Evolutionary conservation across 2,113 vertebrate species (phyloP).

Genomic region (Jacana jacana): DNA sequence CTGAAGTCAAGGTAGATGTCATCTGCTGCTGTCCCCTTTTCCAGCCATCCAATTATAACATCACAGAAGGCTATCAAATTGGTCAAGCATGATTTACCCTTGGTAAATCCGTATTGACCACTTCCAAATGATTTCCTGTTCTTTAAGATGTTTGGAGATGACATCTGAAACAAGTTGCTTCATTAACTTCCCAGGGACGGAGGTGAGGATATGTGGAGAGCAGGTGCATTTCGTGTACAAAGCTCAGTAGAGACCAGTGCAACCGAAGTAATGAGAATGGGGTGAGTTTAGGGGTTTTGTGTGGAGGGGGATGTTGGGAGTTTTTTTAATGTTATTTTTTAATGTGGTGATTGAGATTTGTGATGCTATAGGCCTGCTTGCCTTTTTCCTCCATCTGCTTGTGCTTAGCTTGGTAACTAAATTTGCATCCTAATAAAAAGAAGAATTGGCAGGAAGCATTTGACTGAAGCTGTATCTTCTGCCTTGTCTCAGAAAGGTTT

Average conservation of each 20-base stretch:
- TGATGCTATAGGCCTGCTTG: background rate
- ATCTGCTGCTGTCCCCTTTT: no score
- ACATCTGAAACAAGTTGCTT: no score
- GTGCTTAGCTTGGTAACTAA: background rate
- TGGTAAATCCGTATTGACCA: no score
- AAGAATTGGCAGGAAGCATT: background rate
- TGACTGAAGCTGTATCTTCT: background rate
- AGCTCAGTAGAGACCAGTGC: background rate
- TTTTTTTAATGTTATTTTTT: background rate
- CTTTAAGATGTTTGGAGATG: no score
- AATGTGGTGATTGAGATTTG: background rate
- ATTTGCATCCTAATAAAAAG: background rate
- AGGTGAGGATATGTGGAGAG: background rate
- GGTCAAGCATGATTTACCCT: no score
- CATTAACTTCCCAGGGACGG: no score
- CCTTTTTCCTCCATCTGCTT: background rate
- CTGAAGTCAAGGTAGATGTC: no score
- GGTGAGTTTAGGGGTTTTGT: background rate
- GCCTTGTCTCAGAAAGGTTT: background rate
- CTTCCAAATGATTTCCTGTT: no score
- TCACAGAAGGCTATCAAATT: no score
- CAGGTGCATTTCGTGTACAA: background rate
- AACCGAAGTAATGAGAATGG: background rate
- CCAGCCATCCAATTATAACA: no score
- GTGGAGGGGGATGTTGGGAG: accelerated